These are phyloP conservation scores for Myotis pilosus DNA, from an alignment of 2,797 vertebrate species.

Conservation along the genomic window DNA sequence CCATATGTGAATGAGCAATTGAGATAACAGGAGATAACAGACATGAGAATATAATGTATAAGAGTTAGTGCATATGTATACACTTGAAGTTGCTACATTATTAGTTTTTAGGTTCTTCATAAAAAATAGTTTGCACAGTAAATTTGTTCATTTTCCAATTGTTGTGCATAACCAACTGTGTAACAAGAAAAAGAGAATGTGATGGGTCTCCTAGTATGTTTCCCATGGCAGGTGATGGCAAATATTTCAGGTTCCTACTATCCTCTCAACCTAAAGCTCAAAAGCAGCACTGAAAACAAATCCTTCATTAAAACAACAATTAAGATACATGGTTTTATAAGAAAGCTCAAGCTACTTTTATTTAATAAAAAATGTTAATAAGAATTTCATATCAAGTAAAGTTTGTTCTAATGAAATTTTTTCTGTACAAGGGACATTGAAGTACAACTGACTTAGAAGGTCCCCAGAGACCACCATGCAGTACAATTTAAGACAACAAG, in stretches of 20 bases:
- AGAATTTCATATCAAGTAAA: constrained; percentile 61
- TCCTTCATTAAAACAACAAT: constrained; percentile 73
- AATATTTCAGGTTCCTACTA: constrained; percentile 42
- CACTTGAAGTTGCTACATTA: constrained; percentile 65
- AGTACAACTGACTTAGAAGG: constrained; percentile 43
- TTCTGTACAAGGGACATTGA: constrained; percentile 32
- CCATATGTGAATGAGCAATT: constrained; percentile 57
- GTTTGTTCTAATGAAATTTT: constrained; percentile 52
- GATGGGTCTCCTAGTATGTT: constrained; percentile 15
- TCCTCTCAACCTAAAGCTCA: constrained; percentile 44
- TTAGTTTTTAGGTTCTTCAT: constrained; percentile 63
- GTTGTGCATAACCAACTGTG: constrained; percentile 53
- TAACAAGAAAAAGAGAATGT: constrained; percentile 57
- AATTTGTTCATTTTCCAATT: constrained; percentile 62
- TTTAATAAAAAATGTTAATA: constrained; percentile 50
- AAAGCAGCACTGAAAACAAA: constrained; percentile 72
- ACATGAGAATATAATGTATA: constrained; percentile 53
- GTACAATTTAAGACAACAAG: constrained; percentile 64
- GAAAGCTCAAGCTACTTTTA: constrained; percentile 59
- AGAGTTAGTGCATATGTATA: constrained; percentile 63
- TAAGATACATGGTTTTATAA: constrained; percentile 43
- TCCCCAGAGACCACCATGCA: constrained; percentile 48
- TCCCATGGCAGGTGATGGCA: constrained; percentile 47
- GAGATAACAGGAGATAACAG: constrained; percentile 72
- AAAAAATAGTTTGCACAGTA: constrained; percentile 68